Conservation (phyloP, 2,797 vertebrate species). For the Lepidocolaptes lacrymiger region DNA sequence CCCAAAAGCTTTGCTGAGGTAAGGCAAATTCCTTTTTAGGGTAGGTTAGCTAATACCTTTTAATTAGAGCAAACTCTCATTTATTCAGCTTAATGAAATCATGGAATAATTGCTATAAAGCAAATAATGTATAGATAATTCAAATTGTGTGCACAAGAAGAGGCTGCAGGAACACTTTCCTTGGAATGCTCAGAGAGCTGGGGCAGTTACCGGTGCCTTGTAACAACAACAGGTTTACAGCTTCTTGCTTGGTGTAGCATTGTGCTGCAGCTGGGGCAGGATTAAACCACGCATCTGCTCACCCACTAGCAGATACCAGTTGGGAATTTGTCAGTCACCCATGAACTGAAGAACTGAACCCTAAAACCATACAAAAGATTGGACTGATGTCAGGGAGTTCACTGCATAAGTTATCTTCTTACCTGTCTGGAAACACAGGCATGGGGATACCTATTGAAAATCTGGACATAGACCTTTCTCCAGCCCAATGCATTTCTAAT, state of each 20-base stretch:
- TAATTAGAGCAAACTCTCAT: conserved; percentile 20
- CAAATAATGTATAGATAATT: conserved; percentile 21
- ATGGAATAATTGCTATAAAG: conserved; percentile 3
- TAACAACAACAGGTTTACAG: neutral
- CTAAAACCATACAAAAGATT: neutral
- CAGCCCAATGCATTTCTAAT: neutral
- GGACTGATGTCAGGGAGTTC: neutral
- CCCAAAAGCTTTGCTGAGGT: neutral
- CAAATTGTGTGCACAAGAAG: neutral
- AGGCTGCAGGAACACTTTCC: neutral
- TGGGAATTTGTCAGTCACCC: neutral
- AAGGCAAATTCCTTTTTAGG: neutral
- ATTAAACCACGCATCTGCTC: neutral
- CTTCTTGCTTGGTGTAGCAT: neutral
- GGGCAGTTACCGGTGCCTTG: neutral
- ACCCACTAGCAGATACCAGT: neutral
- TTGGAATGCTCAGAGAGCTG: neutral
- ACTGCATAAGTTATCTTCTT: neutral
- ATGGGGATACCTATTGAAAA: neutral
- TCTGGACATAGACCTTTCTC: neutral
- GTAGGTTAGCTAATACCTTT: neutral
- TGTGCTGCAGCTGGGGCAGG: rapidly evolving
- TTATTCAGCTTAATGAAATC: conserved; percentile 6
- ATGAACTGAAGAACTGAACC: neutral
- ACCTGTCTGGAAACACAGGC: neutral